A percentile compares a stretch with the other conserved stretches of the same genome.
phyloP scores from a whole-genome alignment of 1,140 invertebrate species.

The Eurosta solidaginis region DNA sequence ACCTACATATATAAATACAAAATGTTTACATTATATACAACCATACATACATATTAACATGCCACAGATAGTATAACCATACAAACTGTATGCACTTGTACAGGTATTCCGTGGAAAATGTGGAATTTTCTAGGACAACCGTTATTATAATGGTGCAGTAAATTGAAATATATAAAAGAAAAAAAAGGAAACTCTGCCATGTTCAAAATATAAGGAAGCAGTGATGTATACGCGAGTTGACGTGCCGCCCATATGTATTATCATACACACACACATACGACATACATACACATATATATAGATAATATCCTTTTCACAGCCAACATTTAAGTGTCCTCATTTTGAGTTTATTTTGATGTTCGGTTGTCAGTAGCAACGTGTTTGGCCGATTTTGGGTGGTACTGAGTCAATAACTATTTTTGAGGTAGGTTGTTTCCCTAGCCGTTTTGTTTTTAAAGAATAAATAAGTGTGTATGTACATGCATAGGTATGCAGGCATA shows the following conservation, averaged over 20 bases:
- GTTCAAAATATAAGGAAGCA: neutral
- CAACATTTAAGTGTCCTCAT: neutral
- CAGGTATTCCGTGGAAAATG: neutral
- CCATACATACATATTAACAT: neutral
- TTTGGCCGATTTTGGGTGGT: neutral
- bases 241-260: neutral
- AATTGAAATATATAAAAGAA: neutral
- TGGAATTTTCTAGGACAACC: constrained; percentile 16
- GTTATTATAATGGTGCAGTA: neutral
- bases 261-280: no score
- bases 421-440: constrained; percentile 7
- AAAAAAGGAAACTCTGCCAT: no score
- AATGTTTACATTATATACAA: no score
- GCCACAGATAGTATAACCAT: neutral
- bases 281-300: neutral
- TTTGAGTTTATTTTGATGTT: neutral
- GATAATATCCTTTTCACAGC: neutral
- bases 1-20: no score
- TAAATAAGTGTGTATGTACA: neutral
- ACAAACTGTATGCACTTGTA: neutral
- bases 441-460: neutral
- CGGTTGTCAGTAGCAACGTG: constrained; percentile 1
- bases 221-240: neutral
- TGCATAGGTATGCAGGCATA: no score
- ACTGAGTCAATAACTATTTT: neutral